Evolutionary conservation across 2,888 invertebrate species (phyloP).

Genomic region (Druceiella hillmani): DNA sequence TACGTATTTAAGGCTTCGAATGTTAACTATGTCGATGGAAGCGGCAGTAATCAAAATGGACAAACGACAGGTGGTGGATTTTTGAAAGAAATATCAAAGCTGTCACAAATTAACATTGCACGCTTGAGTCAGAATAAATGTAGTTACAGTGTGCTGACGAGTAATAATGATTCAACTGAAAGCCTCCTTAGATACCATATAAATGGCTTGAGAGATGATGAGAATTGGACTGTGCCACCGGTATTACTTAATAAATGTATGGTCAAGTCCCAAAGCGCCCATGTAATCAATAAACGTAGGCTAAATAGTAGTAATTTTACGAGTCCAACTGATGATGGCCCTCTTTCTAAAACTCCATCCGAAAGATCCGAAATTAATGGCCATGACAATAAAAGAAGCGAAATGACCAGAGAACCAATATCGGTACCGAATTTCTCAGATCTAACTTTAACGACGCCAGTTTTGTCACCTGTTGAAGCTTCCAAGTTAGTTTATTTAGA

Average conservation of each 20-base stretch:
- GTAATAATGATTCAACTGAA: conserved; percentile 61
- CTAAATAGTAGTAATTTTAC: conserved; percentile 32
- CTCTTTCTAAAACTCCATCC: conserved; percentile 11
- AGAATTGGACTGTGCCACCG: conserved; percentile 28
- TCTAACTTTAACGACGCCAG: conserved; percentile 58
- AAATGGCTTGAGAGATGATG: conserved; percentile 16
- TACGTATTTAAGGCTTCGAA: conserved; percentile 40
- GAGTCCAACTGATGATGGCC: conserved; percentile 32
- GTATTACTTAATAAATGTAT: conserved; percentile 31
- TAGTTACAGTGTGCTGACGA: conserved; percentile 63
- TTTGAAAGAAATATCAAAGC: conserved; percentile 61
- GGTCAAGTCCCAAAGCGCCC: conserved; percentile 55
- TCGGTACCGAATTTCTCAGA: conserved; percentile 71
- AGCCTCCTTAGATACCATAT: conserved; percentile 46
- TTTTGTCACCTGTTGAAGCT: conserved; percentile 62
- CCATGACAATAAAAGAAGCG: too few relatives aligned
- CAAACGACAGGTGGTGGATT: conserved; percentile 35
- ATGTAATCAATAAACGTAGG: conserved; percentile 45
- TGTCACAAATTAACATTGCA: conserved; percentile 66
- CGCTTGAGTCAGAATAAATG: conserved; percentile 60
- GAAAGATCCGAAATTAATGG: too few relatives aligned
- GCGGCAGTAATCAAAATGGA: conserved; percentile 16
- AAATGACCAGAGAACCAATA: conserved; percentile 60
- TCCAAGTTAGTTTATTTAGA: conserved; percentile 64
- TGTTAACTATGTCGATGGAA: conserved; percentile 39